phyloP scores from a whole-genome alignment of 2,797 vertebrate species.

The Ateles fusciceps region DNA sequence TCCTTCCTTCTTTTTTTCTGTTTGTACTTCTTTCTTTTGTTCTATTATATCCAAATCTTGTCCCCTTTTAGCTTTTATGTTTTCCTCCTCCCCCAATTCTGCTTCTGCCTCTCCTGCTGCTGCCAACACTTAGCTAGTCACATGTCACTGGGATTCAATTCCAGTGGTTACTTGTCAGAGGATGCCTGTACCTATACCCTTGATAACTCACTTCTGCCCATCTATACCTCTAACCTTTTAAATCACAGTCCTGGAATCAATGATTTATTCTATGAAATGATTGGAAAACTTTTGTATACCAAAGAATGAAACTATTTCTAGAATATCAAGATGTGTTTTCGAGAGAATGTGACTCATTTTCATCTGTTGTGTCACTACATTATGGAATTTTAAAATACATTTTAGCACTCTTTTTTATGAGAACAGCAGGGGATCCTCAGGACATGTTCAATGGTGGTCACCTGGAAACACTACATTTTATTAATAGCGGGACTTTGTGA shows the following conservation, averaged over 20 bases:
- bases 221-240: not conserved
- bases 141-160: not conserved
- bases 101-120: not conserved
- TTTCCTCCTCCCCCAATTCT: not conserved
- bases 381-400: not conserved
- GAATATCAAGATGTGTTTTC: conserved; percentile 3
- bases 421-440: not conserved
- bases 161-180: not conserved
- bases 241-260: not conserved
- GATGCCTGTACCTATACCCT: not conserved
- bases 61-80: not conserved
- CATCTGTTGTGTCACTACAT: not conserved
- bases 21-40: not conserved
- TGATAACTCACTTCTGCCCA: not conserved
- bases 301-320: not conserved
- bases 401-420: not conserved
- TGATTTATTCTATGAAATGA: not conserved
- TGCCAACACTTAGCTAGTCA: not conserved
- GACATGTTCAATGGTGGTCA: not conserved
- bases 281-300: not conserved
- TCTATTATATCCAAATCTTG: not conserved
- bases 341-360: conserved; percentile 12
- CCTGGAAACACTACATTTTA: conserved; percentile 27
- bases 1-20: not conserved
- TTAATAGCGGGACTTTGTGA: conserved; percentile 5